These are phyloP conservation scores for Leucophenga maculata DNA, from an alignment of 2,888 invertebrate genomes.

Conservation along the genomic window DNA sequence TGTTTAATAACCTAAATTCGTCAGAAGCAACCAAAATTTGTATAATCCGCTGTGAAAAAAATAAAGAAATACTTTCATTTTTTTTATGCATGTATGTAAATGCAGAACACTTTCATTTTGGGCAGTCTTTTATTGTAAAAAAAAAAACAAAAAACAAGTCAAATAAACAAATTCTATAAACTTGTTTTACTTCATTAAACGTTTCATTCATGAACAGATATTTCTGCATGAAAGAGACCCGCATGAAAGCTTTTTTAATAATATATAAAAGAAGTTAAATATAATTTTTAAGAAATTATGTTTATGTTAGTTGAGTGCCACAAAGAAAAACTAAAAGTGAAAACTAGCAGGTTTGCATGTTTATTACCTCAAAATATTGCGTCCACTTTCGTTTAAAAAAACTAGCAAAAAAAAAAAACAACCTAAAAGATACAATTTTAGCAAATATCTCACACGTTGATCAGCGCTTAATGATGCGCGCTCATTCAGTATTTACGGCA, in stretches of 20 bases:
- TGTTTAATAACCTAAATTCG: no score
- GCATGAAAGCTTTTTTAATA: neutral
- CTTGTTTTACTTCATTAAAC: slow-evolving; percentile 41
- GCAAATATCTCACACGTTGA: slow-evolving; percentile 54
- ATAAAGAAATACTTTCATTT: slow-evolving; percentile 18
- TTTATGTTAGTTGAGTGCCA: neutral
- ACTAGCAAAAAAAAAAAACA: slow-evolving; percentile 54
- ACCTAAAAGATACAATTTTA: slow-evolving; percentile 27
- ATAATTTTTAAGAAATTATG: neutral
- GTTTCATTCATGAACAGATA: neutral
- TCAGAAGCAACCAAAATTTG: no score
- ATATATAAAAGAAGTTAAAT: no score
- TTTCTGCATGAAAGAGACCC: neutral
- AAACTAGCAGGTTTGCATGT: neutral
- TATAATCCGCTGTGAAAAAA: no score
- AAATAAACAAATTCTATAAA: slow-evolving; percentile 35
- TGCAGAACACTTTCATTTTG: slow-evolving; percentile 58
- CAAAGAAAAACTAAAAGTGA: slow-evolving; percentile 12
- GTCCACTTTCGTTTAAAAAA: slow-evolving; percentile 15
- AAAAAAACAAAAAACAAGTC: slow-evolving; percentile 28
- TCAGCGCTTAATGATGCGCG: slow-evolving; percentile 60
- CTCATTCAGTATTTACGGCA: slow-evolving; percentile 51
- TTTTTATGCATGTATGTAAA: slow-evolving; percentile 8
- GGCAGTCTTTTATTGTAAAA: slow-evolving; percentile 31
- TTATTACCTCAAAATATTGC: neutral